These are phyloP conservation scores for Streblospio benedicti DNA, from an alignment of 1,140 invertebrate species.

Conservation along the genomic window DNA sequence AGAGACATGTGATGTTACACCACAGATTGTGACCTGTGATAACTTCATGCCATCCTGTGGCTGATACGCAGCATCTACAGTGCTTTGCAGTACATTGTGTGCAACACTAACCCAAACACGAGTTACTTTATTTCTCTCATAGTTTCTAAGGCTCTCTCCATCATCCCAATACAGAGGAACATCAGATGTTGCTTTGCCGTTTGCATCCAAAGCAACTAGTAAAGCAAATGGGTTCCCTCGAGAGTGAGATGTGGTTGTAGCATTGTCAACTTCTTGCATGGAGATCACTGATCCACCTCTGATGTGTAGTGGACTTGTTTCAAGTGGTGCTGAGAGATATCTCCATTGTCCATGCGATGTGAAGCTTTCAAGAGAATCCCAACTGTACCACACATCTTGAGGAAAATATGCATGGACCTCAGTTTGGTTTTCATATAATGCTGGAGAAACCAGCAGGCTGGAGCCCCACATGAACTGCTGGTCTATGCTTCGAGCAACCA, in stretches of 20 bases:
- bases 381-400: constrained; percentile 63
- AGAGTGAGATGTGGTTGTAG: constrained; percentile 28
- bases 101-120: no score
- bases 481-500: constrained; percentile 61
- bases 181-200: neutral
- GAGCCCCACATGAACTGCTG: constrained; percentile 72
- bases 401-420: constrained; percentile 61
- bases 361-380: constrained; percentile 47
- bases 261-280: constrained; percentile 59
- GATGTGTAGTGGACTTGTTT: constrained; percentile 61
- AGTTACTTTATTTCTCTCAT: no score
- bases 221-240: neutral
- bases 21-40: no score
- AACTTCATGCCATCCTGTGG: no score
- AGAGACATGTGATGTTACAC: no score
- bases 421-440: constrained; percentile 21
- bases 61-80: no score
- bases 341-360: constrained; percentile 38
- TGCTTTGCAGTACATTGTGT: no score
- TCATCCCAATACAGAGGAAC: constrained; percentile 12
- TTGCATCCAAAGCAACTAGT: neutral
- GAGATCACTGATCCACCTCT: constrained; percentile 67
- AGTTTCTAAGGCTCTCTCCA: constrained; percentile 15
- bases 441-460: constrained; percentile 65
- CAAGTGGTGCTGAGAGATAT: constrained; percentile 52